Evolutionary conservation across 2,797 vertebrate species (phyloP), one percentile per base, ranked within the genome.

Genomic region (Cyclopterus lumpus): DNA sequence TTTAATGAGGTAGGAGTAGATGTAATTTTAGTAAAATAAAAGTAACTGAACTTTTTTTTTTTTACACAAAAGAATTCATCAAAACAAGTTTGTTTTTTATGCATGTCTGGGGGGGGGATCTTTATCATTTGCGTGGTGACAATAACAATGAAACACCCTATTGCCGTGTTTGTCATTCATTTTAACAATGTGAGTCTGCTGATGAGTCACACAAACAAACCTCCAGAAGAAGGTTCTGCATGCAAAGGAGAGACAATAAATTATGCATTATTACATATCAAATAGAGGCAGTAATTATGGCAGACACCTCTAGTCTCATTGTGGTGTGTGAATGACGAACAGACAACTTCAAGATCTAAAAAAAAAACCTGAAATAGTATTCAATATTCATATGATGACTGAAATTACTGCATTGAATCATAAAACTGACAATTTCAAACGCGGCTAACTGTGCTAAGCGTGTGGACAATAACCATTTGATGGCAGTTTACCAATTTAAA

Each of bases 201-300:
- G n/a, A 38, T 54, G 2, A 44, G 40, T 22, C 10, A 8, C 20
- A 36, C 30, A 70, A 69, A 79, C n/a, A 54, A 6, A 0, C 0
- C 8, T 20, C 20, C 30, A 72, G 30, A 71, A 60, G n/a, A 63
- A 80, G 58, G 24, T 22, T 28, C 8, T n/a, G 10, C 20, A 28
- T 30, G 16, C 36, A 32, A n/a, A 68, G 51, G 24, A 79, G 68
- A 51, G 57, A 82, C n/a, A 5, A 16, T 12, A 48, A 49, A 12
- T 81, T 57, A 84, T 38, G 89, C 85, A 82, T 51, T 16, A 53
- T 68, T 60, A 36, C 4, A 8, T 11, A 42, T 67, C 11, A 61
- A 53, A 53, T 9, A 26, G 16, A 64, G 54, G 32, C 20, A 60
- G 8, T 8, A 16, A 22, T 20, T 28, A 61, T 20, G 22, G 8